Conservation (phyloP, 2,797 vertebrate genomes). For the Neosilurus mollespiculum region DNA sequence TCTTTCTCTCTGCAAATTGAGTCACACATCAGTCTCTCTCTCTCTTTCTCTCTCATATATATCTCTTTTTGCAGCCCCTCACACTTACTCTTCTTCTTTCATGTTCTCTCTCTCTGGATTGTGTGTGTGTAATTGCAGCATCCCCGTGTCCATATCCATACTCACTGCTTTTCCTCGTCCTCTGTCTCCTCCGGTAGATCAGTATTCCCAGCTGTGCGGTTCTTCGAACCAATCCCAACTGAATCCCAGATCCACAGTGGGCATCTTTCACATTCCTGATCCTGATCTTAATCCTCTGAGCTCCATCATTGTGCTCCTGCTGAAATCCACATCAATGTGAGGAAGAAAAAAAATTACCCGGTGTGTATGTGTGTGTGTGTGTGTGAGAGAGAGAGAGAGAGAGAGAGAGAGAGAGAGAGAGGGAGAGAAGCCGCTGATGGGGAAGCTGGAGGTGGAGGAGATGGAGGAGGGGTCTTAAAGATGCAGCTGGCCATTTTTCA, state of each 20-base stretch:
- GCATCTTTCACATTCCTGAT: constrained; percentile 33
- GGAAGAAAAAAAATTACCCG: background rate
- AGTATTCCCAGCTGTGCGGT: constrained; percentile 33
- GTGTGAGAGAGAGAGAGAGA: background rate
- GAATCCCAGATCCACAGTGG: constrained; percentile 16
- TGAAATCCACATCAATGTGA: constrained; percentile 18
- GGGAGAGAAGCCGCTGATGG: constrained; percentile 5
- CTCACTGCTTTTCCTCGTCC: constrained; percentile 36
- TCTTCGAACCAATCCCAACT: constrained; percentile 12
- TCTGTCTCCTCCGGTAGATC: constrained; percentile 30
- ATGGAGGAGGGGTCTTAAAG: constrained; percentile 30
- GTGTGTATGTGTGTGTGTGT: background rate
- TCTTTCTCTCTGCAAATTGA: background rate
- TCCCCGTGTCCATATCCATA: constrained; percentile 15
- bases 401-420: background rate
- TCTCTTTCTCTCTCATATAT: background rate
- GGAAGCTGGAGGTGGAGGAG: background rate
- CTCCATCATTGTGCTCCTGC: constrained; percentile 16
- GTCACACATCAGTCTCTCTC: background rate
- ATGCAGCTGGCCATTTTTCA: constrained; percentile 33
- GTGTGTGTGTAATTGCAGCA: constrained; percentile 36
- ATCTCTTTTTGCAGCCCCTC: background rate
- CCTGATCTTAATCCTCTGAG: constrained; percentile 25
- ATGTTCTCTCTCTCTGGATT: background rate
- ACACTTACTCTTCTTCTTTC: background rate